Conservation (phyloP, 53 echinoderm and acorn worm species). For the Patiria pectinifera region DNA sequence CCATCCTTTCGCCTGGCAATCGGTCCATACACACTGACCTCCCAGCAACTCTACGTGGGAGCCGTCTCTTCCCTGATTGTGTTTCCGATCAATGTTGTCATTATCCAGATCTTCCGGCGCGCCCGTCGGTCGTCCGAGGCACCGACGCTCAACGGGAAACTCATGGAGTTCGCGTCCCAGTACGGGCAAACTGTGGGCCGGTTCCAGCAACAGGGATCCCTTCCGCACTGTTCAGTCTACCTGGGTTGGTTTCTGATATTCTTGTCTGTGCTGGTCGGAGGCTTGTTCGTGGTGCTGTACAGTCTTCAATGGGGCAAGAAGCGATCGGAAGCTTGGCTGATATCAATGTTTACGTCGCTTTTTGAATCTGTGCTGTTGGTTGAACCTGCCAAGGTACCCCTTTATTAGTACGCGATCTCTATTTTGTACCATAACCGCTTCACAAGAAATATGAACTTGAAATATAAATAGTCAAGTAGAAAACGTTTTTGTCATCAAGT, state of each 20-base stretch:
- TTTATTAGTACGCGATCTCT: not conserved
- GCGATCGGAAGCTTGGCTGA: constrained; percentile 69
- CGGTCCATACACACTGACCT: constrained; percentile 17
- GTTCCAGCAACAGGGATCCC: constrained; percentile 26
- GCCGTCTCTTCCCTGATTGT: constrained; percentile 62
- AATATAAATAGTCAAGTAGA: no score
- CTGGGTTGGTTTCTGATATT: constrained; percentile 61
- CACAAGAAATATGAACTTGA: no score
- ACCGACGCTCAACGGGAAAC: not conserved
- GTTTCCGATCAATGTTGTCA: constrained; percentile 71
- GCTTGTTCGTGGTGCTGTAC: constrained; percentile 72
- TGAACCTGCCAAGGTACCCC: constrained; percentile 66
- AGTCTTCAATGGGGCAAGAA: constrained; percentile 70
- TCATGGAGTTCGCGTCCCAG: not conserved
- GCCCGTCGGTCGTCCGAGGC: constrained; percentile 32
- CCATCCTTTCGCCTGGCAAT: not conserved
- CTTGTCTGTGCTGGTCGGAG: constrained; percentile 39
- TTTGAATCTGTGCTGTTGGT: constrained; percentile 66
- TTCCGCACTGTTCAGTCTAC: constrained; percentile 70
- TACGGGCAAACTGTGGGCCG: constrained; percentile 22
- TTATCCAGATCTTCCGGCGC: constrained; percentile 71
- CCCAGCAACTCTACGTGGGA: constrained; percentile 55
- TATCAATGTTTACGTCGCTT: constrained; percentile 74
- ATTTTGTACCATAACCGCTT: not conserved
- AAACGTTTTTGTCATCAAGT: no score